phyloP scores from a whole-genome alignment of 2,113 vertebrate genomes.

The Cyanoderma ruficeps region DNA sequence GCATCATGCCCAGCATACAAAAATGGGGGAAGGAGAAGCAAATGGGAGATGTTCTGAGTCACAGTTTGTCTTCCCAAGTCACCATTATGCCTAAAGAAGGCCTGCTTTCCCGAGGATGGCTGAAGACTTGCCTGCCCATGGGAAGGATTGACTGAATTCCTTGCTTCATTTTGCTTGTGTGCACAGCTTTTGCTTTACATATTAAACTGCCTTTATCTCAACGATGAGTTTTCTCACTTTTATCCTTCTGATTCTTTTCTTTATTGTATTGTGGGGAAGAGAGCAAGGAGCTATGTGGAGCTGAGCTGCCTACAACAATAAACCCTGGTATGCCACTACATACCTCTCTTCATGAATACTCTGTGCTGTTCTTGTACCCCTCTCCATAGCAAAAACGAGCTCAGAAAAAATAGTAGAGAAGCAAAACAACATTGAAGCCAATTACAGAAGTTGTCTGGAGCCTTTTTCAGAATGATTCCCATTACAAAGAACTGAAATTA shows the following conservation, averaged over 20 bases:
- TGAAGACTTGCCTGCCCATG: background rate
- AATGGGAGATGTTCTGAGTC: rapidly evolving
- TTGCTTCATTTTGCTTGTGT: background rate
- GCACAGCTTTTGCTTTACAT: background rate
- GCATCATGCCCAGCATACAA: background rate
- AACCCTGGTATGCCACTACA: background rate
- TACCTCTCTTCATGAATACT: background rate
- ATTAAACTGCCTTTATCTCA: background rate
- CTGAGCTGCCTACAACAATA: background rate
- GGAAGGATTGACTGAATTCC: background rate
- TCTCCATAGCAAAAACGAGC: background rate
- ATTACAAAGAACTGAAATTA: background rate
- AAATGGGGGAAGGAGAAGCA: background rate
- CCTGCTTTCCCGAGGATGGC: background rate
- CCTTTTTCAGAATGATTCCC: background rate
- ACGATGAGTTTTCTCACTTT: background rate
- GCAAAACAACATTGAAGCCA: background rate
- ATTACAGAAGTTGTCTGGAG: background rate
- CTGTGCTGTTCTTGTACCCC: background rate
- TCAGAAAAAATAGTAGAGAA: background rate
- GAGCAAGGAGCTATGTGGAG: rapidly evolving
- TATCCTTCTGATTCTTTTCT: background rate
- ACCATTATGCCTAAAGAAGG: rapidly evolving
- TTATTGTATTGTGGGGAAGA: background rate
- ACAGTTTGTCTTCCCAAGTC: background rate